Base-by-base conservation (phyloP, 92 coral and sea anemone species). In the Porites rus region DNA sequence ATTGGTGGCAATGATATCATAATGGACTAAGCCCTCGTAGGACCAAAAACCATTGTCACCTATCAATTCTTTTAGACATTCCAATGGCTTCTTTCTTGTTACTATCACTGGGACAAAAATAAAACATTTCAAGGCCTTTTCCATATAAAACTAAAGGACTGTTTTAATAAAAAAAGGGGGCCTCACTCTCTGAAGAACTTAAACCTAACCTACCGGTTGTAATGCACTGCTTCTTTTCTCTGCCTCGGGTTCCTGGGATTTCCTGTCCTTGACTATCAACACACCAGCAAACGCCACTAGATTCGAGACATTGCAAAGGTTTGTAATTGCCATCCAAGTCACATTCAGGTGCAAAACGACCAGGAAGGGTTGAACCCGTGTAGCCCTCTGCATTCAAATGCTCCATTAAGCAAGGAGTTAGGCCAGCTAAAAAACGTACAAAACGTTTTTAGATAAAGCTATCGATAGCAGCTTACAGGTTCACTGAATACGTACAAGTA, bases 211-310 rank as follows among this genome's bases (percentile, higher is more conserved):
- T 43, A 92, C 95, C 95, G 65, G 73, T 74, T 21, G 72, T 21
- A 19, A 84, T 86, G 74, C 98, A 94, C 28, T 88, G 92, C 52
- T 88, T 93, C 62, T 81, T 78, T 22, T 94, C 96, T 16, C 78
- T 93, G 8, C 91, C 92, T 72, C 93, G 86, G 21, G 98, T 91
- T 65, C 91, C 92, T 62, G 92, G 89, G 8, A 95, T 65, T 83
- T 93, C 95, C 78, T 95, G 95, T 16, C 98, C 98, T 77, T 88
- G 88, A 65, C 54, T 63, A 60, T 91, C 92, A 25, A 90, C 89
- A 81, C 98, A 95, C 98, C 98, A 95, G 43, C 98, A 95, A 56
- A 70, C 38, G 13, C 80, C 83, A 13, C 91, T 94, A 28, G 87
- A 83, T 6, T 16, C 61, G 54, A 85, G 75, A 69, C 98, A 95